These are phyloP conservation scores for Sebastes iracundus DNA, from an alignment of 2,797 vertebrate genomes.

Conservation along the genomic window DNA sequence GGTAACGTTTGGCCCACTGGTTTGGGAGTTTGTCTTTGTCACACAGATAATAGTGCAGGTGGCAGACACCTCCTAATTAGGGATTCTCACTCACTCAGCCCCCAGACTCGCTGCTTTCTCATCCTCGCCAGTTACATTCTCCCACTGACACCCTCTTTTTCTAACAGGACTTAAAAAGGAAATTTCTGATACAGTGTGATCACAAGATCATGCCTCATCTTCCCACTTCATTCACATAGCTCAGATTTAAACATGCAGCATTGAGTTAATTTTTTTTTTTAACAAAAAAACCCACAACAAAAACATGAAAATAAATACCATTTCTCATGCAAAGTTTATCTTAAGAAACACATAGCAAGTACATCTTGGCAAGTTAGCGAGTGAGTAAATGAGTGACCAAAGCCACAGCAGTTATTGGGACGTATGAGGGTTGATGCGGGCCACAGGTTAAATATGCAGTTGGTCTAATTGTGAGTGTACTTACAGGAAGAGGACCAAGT, in stretches of 20 bases:
- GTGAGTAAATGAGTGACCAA: slow-evolving; percentile 6
- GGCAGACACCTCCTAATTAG: slow-evolving; percentile 32
- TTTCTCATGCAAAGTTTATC: background rate
- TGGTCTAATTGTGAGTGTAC: slow-evolving; percentile 67
- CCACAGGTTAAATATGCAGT: slow-evolving; percentile 1
- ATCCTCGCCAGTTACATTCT: background rate
- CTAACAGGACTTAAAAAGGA: slow-evolving; percentile 26
- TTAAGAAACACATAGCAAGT: background rate
- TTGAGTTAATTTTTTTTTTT: background rate
- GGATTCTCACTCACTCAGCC: slow-evolving; percentile 18
- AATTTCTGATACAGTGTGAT: slow-evolving; percentile 6
- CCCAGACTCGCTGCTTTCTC: slow-evolving; percentile 9
- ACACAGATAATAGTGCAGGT: slow-evolving; percentile 7
- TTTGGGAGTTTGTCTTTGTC: slow-evolving; percentile 1
- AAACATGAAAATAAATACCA: background rate
- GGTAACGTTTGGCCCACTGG: slow-evolving; percentile 6
- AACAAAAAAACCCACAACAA: background rate
- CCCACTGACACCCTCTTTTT: background rate
- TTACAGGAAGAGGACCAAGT: slow-evolving; percentile 97
- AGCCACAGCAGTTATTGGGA: background rate
- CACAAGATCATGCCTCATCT: slow-evolving; percentile 2
- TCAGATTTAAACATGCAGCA: background rate
- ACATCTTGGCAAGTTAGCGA: background rate
- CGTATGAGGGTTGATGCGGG: background rate
- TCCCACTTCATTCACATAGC: background rate